Conservation (phyloP, 1,140 invertebrate genomes). For the Orchesella cincta region DNA sequence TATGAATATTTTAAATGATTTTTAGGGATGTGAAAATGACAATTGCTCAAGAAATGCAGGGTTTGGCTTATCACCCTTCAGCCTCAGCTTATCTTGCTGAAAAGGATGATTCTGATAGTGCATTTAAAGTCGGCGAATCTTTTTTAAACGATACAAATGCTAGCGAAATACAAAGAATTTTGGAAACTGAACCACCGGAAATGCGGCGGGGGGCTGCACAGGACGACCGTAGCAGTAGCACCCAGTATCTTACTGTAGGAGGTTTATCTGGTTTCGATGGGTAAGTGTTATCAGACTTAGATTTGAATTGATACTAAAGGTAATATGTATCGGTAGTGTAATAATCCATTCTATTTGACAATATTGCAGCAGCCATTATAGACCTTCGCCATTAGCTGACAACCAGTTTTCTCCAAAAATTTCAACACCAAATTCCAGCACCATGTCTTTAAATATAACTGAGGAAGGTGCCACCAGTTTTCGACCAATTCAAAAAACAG, state of each 20-base stretch:
- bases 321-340: no score
- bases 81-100: neutral
- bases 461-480: neutral
- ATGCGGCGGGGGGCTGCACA: neutral
- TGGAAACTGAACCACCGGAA: neutral
- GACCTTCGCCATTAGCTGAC: neutral
- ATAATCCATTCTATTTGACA: neutral
- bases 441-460: neutral
- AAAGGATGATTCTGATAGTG: neutral
- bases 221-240: conserved; percentile 11
- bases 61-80: neutral
- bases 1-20: no score
- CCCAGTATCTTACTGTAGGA: neutral
- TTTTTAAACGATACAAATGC: conserved; percentile 19
- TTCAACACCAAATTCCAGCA: conserved; percentile 4
- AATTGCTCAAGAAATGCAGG: conserved; percentile 2
- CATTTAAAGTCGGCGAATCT: neutral
- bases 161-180: conserved; percentile 11
- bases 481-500: neutral
- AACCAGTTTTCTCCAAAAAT: neutral
- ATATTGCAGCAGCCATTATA: neutral
- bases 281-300: no score
- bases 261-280: neutral
- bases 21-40: conserved; percentile 7
- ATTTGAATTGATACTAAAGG: no score